A percentile compares a stretch with the other conserved stretches of the same genome.
These are phyloP conservation scores for Eriosoma lanigerum DNA, from an alignment of 1,140 invertebrate genomes.

Conservation along the genomic window DNA sequence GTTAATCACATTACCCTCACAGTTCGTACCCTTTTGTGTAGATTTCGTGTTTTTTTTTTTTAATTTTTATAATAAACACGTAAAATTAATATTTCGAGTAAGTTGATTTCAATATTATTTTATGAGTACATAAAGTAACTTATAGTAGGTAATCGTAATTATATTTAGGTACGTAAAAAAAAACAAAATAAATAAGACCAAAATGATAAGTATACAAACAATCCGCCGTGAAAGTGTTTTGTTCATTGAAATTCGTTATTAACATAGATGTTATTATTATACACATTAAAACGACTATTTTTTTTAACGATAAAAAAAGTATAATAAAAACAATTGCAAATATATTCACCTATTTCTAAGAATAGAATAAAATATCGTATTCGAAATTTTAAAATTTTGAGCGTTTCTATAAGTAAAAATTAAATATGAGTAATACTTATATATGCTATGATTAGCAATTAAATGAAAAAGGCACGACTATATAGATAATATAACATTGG, in stretches of 20 bases:
- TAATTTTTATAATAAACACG: slow-evolving; percentile 4
- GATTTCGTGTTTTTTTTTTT: slow-evolving; percentile 18
- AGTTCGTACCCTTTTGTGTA: slow-evolving; percentile 39
- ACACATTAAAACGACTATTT: slow-evolving; percentile 6
- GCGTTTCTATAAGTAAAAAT: slow-evolving; percentile 49
- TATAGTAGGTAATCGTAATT: not conserved
- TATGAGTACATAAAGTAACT: not conserved
- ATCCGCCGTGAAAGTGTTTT: slow-evolving; percentile 30
- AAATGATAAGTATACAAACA: slow-evolving; percentile 37
- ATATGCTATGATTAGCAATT: slow-evolving; percentile 36
- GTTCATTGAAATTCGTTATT: slow-evolving; percentile 35
- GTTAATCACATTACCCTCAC: slow-evolving; percentile 39
- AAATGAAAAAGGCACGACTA: slow-evolving; percentile 50
- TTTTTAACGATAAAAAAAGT: slow-evolving; percentile 8
- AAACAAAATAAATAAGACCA: slow-evolving; percentile 19
- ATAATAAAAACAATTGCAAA: slow-evolving; percentile 23
- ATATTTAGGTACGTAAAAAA: slow-evolving; percentile 17
- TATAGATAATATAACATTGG: slow-evolving; percentile 39
- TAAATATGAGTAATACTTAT: slow-evolving; percentile 31
- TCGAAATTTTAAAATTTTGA: slow-evolving; percentile 43
- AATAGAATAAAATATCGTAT: slow-evolving; percentile 48
- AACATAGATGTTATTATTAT: no score
- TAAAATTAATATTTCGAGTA: slow-evolving; percentile 25
- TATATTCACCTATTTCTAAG: slow-evolving; percentile 16
- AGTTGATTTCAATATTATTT: slow-evolving; percentile 21